Base-by-base conservation (phyloP, 2,113 vertebrate genomes). In the Stigmatopora nigra region DNA sequence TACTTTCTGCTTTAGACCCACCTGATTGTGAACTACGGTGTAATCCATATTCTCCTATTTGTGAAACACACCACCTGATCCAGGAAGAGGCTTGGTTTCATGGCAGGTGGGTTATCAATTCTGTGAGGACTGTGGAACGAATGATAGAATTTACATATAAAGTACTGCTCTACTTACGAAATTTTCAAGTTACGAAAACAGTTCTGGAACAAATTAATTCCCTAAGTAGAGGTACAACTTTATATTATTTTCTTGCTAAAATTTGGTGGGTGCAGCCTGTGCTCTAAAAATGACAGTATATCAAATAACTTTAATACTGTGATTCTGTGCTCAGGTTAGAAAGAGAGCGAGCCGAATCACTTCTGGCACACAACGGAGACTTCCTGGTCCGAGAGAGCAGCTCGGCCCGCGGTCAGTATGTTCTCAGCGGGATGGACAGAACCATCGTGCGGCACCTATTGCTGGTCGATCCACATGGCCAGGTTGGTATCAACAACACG, bases 341-440 rank as follows among this genome's bases (percentile, higher is more conserved):
- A 81, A 87, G 94, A 76, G 90, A 91, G 78, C 89, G 90, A 61
- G 94, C 95, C 0, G 95, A 98, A 78, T 91, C 85, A 9, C 93
- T 96, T 17, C 86, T 98, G 66, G 85, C 89, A 51, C 91, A 91
- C 0, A 92, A 92, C 0, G 95, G 95, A 3, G 95, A 98, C 77
- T 98, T 96, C 82, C 83, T 98, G 88, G 93, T 96, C 75, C 88
- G 95, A 69, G 95, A 96, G 79, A 97, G 95, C 77, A 86, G 85
- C 46, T 92, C 93, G 0, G 92, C 93, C 61, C 89, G 92, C 48
- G 92, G 94, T 68, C 95, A 95, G 65, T 96, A 93, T 47, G 94
- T 98, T 7, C 88, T 98, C 79, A 96, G 94, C 49, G 94, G 95
- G 13, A 87, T 95, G 59, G 93, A 96, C 76, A 92, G 92, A 78